phyloP scores from a whole-genome alignment of 2,113 vertebrate genomes.

The Eleginops maclovinus region DNA sequence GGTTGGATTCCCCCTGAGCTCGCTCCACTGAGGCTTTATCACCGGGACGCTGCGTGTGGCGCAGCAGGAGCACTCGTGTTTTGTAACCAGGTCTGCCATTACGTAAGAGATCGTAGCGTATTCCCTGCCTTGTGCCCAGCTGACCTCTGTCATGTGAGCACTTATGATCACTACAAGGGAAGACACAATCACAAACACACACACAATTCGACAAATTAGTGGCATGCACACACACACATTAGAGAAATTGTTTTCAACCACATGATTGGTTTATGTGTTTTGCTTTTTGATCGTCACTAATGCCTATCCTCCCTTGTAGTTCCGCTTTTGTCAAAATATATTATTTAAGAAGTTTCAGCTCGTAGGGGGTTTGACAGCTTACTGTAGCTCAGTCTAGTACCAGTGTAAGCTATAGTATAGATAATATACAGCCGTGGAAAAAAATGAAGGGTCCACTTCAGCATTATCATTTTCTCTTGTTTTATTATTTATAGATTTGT shows the following conservation, averaged over 20 bases:
- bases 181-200: conserved; percentile 23
- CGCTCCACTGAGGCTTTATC: neutral
- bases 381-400: neutral
- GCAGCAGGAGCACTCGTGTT: conserved; percentile 45
- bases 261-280: conserved; percentile 48
- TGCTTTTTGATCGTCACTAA: conserved; percentile 1
- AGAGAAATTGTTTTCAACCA: conserved; percentile 30
- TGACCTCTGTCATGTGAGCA: conserved; percentile 75
- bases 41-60: conserved; percentile 33
- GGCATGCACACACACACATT: neutral
- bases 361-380: neutral
- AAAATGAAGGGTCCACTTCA: no score
- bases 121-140: conserved; percentile 61
- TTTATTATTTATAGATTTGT: no score
- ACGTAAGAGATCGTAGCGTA: conserved; percentile 66
- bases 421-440: no score
- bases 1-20: neutral
- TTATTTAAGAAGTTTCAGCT: neutral
- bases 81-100: conserved; percentile 63
- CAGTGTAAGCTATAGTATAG: neutral
- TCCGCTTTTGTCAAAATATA: conserved; percentile 3
- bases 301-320: conserved; percentile 5
- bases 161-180: conserved; percentile 51
- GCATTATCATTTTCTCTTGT: no score
- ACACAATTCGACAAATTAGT: neutral